Base-by-base conservation (phyloP, 2,797 vertebrate species). In the Novumbra hubbsi region DNA sequence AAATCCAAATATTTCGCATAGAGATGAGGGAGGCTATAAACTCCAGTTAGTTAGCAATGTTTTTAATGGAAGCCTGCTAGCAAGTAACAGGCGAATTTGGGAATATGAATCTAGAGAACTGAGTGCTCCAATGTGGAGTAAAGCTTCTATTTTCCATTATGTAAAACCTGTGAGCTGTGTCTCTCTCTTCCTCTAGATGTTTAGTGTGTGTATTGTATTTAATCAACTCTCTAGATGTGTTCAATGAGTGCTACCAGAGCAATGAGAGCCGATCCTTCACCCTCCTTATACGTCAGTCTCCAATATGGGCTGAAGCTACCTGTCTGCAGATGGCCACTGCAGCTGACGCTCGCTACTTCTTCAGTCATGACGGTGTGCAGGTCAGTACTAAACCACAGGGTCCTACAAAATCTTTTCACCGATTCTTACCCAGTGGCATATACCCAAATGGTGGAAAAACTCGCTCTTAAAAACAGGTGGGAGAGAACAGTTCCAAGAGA, bases 351-450 rank as follows among this genome's bases (percentile, higher is more conserved):
- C 92, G 95, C 0, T 86, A 90, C 67, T 97, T 98, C 92, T 96
- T 97, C 76, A 96, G 96, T 73, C 94, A 97, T 7, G 96, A 97
- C 3, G 96, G 96, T 1, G 95, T 97, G 0, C 96, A 98, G 95
- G 96, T 97, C 67, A 73, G 74, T 72, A 55, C 52, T 55, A 55
- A 55, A 55, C 8, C 9, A 19, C 19, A n/a, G 50, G 50, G 19
- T 55, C 4, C 16, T 15, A 50, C 49, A 50, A 19, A 17, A 5
- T 28, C 24, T 32, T 12, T 38, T 38, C 34, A 32, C 2, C 32
- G 8, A 38, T 38, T 2, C n/a, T 38, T 7, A 38, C 34, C 34
- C 34, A 32, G 34, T 5, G 2, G 2, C 4, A 38, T 38, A 38
- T 38, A 38, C 34, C 34, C 34, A 38, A 38, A 38, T 38, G 34